Evolutionary conservation across 2,888 invertebrate species (phyloP).

Genomic region (Leucophora obtusa): DNA sequence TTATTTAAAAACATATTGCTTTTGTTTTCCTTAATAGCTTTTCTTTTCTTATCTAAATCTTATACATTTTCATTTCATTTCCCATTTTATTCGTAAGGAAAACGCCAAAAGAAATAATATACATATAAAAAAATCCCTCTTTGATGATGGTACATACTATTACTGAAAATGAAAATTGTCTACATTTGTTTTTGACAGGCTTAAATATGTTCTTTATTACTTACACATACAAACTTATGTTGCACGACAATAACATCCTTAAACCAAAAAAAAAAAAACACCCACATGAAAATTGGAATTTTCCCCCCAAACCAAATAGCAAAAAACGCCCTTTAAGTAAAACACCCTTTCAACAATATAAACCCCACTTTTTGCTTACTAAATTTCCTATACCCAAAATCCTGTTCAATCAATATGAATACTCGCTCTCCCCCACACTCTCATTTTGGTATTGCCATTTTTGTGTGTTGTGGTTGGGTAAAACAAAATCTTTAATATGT

Average conservation of each 20-base stretch:
- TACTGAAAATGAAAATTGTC: slow-evolving; percentile 48
- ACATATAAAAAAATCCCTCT: slow-evolving; percentile 22
- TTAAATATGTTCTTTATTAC: slow-evolving; percentile 60
- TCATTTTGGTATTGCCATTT: slow-evolving; percentile 49
- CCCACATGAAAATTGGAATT: slow-evolving; percentile 33
- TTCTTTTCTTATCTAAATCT: slow-evolving; percentile 37
- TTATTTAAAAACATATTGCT: background rate
- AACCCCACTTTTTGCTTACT: background rate
- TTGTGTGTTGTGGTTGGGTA: slow-evolving; percentile 12
- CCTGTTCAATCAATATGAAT: background rate
- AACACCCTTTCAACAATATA: slow-evolving; percentile 31
- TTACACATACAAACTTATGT: slow-evolving; percentile 32
- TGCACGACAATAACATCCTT: slow-evolving; percentile 47
- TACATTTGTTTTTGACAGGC: slow-evolving; percentile 64
- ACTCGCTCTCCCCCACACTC: background rate
- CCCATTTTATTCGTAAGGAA: slow-evolving; percentile 50
- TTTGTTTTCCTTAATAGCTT: slow-evolving; percentile 27
- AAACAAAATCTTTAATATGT: slow-evolving; percentile 53
- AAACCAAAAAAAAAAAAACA: slow-evolving; percentile 18
- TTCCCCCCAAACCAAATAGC: slow-evolving; percentile 14
- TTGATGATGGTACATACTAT: slow-evolving; percentile 34
- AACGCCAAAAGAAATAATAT: slow-evolving; percentile 2
- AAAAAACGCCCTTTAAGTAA: slow-evolving; percentile 11
- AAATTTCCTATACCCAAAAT: background rate
- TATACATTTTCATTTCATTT: slow-evolving; percentile 32